These are phyloP conservation scores for Rafetus swinhoei DNA, from an alignment of 2,113 vertebrate species.

Conservation along the genomic window DNA sequence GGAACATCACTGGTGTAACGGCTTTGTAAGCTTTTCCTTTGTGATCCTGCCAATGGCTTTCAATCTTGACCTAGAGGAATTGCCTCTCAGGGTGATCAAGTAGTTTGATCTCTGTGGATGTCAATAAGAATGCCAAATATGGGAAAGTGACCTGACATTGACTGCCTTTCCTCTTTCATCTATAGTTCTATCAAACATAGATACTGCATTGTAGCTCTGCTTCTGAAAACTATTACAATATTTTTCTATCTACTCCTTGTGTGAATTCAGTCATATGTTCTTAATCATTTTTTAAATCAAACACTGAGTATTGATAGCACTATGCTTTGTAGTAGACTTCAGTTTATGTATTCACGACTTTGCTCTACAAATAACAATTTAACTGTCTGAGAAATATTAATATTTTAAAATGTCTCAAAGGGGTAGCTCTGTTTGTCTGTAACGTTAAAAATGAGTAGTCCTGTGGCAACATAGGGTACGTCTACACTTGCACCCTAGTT, in stretches of 20 bases:
- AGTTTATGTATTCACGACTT: neutral
- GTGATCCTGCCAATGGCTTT: neutral
- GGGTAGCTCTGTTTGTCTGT: too few species aligned
- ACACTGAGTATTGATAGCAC: neutral
- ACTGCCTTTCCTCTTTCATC: neutral
- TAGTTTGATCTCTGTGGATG: constrained; percentile 45
- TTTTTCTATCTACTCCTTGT: neutral
- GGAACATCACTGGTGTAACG: neutral
- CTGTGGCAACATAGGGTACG: too few species aligned
- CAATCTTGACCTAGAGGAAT: neutral
- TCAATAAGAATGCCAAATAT: constrained; percentile 31
- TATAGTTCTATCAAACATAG: accelerated
- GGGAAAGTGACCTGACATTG: constrained; percentile 15
- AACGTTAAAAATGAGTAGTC: too few species aligned
- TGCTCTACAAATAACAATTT: neutral
- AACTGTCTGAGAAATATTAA: neutral
- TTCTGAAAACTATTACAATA: neutral
- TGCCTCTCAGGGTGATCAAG: constrained; percentile 22
- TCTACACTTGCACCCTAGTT: too few species aligned
- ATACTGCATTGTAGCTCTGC: neutral
- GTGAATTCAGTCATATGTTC: neutral
- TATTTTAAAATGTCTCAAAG: too few species aligned
- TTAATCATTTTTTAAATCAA: neutral
- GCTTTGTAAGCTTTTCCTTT: neutral
- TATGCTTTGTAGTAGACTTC: neutral